Evolutionary conservation across 2,888 invertebrate species (phyloP), one percentile per base, ranked within the genome.

Genomic region (Acrobasis suavella): DNA sequence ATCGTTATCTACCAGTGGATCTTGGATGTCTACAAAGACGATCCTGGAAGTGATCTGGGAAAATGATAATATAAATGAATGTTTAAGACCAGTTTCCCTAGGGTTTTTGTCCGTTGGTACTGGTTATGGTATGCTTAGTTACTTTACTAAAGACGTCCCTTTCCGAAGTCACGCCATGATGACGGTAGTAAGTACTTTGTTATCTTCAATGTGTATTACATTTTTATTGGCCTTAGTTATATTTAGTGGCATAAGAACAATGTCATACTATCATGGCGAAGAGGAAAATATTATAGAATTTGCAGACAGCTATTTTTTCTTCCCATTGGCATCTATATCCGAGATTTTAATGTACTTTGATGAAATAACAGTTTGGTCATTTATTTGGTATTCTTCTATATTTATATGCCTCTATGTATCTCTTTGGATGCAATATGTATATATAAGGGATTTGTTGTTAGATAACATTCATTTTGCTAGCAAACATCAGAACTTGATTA

Each of bases 161-260:
- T 91, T 91, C 67, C 85, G 91, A 12, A 90, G 91, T 70, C 88
- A 89, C 38, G 86, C 89, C 1, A 86, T 84, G 16, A 91, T 89
- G 85, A 86, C 86, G 39, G 75, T 89, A 17, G 80, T 90, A 62
- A 77, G 81, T n/a, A 70, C 76, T 5, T 68, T 85, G 37, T 71
- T 87, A 61, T 80, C 82, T 70, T 77, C 87, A 10, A 61, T 81
- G 51, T 80, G 83, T 64, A 62, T 82, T 37, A 74, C 81, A 42
- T 50, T 83, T 12, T 71, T 85, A 65, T 73, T 83, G 10, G 72
- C 81, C 22, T 73, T 89, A 15, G 81, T 89, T 63, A 69, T 80
- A 6, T 89, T 81, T 66, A 84, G 82, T 62, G 89, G 87, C 14
- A 80, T 90, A 15, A 87, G 86, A 76, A 82, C 83, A 5, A 87